Conservation (phyloP, 2,888 invertebrate genomes). For the Rhorus exstirpatorius region DNA sequence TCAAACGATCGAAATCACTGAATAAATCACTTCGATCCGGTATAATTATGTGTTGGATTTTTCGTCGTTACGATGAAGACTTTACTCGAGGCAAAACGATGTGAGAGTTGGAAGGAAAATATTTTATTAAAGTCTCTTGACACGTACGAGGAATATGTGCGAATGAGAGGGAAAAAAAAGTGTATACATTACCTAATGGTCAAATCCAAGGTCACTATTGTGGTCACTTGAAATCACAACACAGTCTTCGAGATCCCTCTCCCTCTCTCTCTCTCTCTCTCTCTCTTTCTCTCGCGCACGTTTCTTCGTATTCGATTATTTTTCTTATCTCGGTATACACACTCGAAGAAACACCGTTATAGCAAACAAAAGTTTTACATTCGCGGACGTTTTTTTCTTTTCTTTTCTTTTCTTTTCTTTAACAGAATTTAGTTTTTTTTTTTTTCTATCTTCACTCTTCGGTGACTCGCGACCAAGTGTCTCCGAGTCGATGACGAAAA, state of each 20-base stretch:
- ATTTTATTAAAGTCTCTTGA: neutral
- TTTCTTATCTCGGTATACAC: constrained; percentile 7
- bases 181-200: constrained; percentile 71
- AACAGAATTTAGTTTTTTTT: too few species aligned
- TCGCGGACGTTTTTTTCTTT: too few species aligned
- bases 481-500: constrained; percentile 63
- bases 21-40: too few species aligned
- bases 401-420: neutral
- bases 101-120: neutral
- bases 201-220: constrained; percentile 75
- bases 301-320: constrained; percentile 11
- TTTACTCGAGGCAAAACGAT: neutral
- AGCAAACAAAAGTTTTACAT: neutral
- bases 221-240: constrained; percentile 75
- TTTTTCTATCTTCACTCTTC: neutral
- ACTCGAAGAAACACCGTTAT: neutral
- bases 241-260: constrained; percentile 62
- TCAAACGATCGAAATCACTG: too few species aligned
- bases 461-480: constrained; percentile 9
- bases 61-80: neutral
- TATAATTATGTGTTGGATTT: too few species aligned
- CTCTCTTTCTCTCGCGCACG: neutral
- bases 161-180: constrained; percentile 20
- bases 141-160: neutral
- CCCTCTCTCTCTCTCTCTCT: neutral